Evolutionary conservation across 2,113 vertebrate species (phyloP), one percentile per base, ranked within the genome.

Genomic region (Thalassoma bifasciatum): DNA sequence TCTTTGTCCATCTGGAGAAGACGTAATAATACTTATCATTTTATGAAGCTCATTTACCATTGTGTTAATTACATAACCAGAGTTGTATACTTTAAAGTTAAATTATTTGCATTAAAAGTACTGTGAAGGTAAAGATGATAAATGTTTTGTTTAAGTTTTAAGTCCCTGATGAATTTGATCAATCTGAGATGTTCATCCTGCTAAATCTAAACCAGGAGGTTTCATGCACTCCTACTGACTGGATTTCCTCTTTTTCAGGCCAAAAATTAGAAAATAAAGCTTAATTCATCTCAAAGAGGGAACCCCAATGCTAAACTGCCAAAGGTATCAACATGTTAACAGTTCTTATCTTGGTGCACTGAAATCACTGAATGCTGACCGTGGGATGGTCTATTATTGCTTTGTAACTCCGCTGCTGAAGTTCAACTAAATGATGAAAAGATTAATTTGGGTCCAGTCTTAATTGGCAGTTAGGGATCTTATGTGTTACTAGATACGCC

Each of bases 1-100:
- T 97, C 96, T 95, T 96, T 95, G 86, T 98, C 97, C 98, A 99
- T 99, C 98, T 99, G 69, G 72, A 37, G 24, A 58, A 60, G 10
- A 57, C 30, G 66, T 36, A 71, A 42, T 17, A 49, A 54, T 47
- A n/a, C n/a, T n/a, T n/a, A n/a, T n/a, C n/a, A n/a, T n/a, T 0
- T 5, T 60, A 42, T 52, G 34, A 12, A 3, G 13, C 38, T 40
- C 9, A 30, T 30, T 30, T 30, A n/a, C 51, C 14, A 13, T 52
- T 3, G 50, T 30, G 13, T n/a, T 46, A 1, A 46, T 59, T 2
- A 34, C 14, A 73, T 42, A 37, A 36, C 12, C 30, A 22, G 5
- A 24, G 22, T 5, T 5, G 17, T 7, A 26, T 36, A 4, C 42
- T 14, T 44, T 44, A 17, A 16, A 7, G n/a, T n/a, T n/a, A n/a